These are phyloP conservation scores for Tiaroga cobitis DNA, from an alignment of 2,797 vertebrate genomes.

Conservation along the genomic window DNA sequence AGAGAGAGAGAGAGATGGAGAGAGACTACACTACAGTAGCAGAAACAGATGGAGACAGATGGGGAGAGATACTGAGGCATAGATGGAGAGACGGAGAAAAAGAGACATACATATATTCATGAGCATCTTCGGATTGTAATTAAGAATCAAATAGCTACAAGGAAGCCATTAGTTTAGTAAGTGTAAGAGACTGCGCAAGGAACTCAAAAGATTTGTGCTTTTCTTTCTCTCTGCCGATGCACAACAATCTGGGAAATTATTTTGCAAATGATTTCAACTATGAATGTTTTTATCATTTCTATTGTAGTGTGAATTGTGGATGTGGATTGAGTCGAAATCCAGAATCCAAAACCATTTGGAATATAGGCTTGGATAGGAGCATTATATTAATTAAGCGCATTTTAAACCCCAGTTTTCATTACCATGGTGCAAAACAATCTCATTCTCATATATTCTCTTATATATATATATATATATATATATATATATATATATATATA, in stretches of 20 bases:
- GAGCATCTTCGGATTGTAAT: constrained; percentile 58
- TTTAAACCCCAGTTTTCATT: too few species aligned
- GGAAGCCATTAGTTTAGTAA: constrained; percentile 50
- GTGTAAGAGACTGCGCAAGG: neutral
- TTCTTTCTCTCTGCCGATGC: neutral
- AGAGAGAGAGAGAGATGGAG: constrained; percentile 53
- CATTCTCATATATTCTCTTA: too few species aligned
- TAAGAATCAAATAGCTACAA: constrained; percentile 59
- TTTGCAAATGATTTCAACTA: neutral
- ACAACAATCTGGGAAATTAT: neutral
- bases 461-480: too few species aligned
- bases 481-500: too few species aligned
- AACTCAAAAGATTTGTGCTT: neutral
- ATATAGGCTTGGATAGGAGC: too few species aligned
- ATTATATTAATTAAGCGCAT: too few species aligned
- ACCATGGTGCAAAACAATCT: too few species aligned
- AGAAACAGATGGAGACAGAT: constrained; percentile 26
- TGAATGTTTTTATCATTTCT: neutral
- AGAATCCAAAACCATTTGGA: neutral
- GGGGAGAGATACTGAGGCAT: constrained; percentile 39
- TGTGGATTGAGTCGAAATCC: neutral
- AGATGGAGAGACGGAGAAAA: constrained; percentile 54
- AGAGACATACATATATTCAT: constrained; percentile 56
- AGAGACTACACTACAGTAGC: neutral
- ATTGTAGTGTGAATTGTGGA: neutral